phyloP scores from a whole-genome alignment of 2,888 invertebrate species.

The Pachycephus smyrnensis region DNA sequence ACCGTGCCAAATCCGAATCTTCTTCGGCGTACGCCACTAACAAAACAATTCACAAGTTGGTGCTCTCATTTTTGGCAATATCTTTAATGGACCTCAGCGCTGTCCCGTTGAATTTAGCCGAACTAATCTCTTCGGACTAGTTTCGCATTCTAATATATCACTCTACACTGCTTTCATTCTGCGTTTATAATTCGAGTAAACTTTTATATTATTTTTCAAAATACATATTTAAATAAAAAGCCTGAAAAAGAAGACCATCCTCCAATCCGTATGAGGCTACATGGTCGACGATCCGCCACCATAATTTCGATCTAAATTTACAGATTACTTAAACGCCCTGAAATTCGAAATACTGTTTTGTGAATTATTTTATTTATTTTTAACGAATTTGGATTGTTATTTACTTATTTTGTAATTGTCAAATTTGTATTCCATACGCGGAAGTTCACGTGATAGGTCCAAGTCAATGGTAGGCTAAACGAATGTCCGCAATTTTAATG shows the following conservation, averaged over 20 bases:
- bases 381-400: not conserved
- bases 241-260: not conserved
- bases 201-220: not conserved
- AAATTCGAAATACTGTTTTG: not conserved
- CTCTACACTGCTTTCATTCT: not conserved
- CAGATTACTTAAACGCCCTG: not conserved
- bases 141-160: too few relatives aligned
- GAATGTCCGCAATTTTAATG: not conserved
- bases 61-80: not conserved
- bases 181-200: not conserved
- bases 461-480: not conserved
- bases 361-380: not conserved
- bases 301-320: not conserved
- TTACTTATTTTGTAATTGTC: not conserved
- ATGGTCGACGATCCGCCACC: not conserved
- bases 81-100: not conserved
- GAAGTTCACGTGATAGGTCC: not conserved
- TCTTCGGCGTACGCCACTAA: not conserved
- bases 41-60: not conserved
- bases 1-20: not conserved
- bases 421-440: not conserved
- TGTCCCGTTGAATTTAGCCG: not conserved
- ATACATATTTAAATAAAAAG: not conserved
- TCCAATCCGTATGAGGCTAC: not conserved
- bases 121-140: not conserved